A percentile compares a stretch with the other conserved stretches of the same genome.
Conservation (phyloP, 1,140 invertebrate genomes). For the Eueides isabella region DNA sequence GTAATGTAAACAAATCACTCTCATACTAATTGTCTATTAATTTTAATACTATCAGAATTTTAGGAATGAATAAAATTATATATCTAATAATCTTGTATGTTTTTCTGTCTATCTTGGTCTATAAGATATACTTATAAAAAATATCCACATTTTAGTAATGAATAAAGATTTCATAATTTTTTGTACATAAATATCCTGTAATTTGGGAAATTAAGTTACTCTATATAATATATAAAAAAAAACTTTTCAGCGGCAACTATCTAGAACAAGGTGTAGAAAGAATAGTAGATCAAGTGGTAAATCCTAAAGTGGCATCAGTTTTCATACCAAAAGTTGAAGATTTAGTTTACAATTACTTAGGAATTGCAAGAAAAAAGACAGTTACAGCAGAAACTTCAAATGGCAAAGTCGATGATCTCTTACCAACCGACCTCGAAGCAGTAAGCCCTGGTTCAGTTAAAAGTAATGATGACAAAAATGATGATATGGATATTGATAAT, state of each 20-base stretch:
- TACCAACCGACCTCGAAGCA: conserved; percentile 89
- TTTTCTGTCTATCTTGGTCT: too few relatives aligned
- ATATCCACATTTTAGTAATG: too few relatives aligned
- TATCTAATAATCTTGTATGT: too few relatives aligned
- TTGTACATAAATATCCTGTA: too few relatives aligned
- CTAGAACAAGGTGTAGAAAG: conserved; percentile 93
- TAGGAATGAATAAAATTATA: too few relatives aligned
- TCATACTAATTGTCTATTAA: too few relatives aligned
- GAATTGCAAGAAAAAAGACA: conserved; percentile 82
- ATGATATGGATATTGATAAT: conserved; percentile 64
- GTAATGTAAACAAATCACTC: too few relatives aligned
- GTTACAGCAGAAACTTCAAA: conserved; percentile 59
- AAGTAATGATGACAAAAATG: conserved; percentile 75
- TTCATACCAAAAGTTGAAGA: conserved; percentile 96
- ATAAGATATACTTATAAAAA: too few relatives aligned
- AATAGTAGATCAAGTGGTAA: conserved; percentile 97
- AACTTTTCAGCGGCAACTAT: conserved; percentile 87
- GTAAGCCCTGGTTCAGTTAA: conserved; percentile 90
- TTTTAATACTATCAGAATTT: too few relatives aligned
- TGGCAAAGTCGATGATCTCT: conserved; percentile 81
- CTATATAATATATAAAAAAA: background rate
- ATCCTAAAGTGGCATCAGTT: conserved; percentile 93
- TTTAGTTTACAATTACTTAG: conserved; percentile 93
- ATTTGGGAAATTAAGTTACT: too few relatives aligned
- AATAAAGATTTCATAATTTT: too few relatives aligned